Evolutionary conservation across 2,888 invertebrate genomes (phyloP), one percentile per base, ranked within the genome.

Genomic region (Acleris emargana): DNA sequence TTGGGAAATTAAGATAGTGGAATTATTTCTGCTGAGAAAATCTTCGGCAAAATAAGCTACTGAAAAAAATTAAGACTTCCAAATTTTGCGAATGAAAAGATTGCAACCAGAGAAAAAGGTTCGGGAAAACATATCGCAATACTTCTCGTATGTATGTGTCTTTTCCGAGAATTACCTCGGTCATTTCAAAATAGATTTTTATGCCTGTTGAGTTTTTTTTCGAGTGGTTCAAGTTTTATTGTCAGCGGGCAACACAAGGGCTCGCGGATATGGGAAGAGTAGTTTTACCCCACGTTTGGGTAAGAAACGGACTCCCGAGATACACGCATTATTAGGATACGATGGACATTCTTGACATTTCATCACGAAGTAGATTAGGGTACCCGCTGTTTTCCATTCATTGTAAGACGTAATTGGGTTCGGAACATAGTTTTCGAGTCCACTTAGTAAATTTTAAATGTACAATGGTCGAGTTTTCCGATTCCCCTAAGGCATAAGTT

Each of bases 161-260:
- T 57, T 32, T 9, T 4, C 38, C 54, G 43, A 66, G 55, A 59
- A 58, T 59, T 51, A 54, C 57, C 53, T 51, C 52, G 53, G 67
- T 62, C 66, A 69, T 59, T 62, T 67, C 60, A 72, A 72, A 75
- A 78, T 74, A 77, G 74, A 75, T 76, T 78, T 76, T 79, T 76
- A 79, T 78, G 80, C 76, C 73, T 83, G 82, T 87, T 87, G 84
- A 87, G 79, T 86, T 82, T 82, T 77, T 82, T 79, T 79, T 83
- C 77, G 72, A 83, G 82, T 77, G 80, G 68, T 72, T 76, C 70
- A 70, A 70, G 79, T 77, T 79, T 77, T 80, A 85, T 87, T 84
- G 78, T 82, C 67, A 71, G 70, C 68, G 55, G 58, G 49, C 32
- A 58, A 45, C 47, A 67, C 49, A 71, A 73, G 76, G 69, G 69